phyloP scores from a whole-genome alignment of 1,140 invertebrate genomes.

The Euwallacea similis region DNA sequence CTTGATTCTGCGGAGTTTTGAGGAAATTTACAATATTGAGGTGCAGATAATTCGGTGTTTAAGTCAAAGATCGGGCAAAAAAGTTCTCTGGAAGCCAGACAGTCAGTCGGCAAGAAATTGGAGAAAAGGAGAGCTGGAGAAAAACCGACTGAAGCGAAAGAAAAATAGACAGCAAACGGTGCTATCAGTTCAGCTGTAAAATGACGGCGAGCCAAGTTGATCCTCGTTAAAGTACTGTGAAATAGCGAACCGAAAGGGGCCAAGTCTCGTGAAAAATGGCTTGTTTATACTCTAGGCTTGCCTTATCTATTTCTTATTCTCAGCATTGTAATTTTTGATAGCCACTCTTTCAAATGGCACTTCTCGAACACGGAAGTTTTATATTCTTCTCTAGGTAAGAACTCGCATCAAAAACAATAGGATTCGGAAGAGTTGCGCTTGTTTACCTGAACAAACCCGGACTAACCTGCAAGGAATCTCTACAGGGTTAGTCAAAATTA shows the following conservation, averaged over 20 bases:
- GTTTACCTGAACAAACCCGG: too few species aligned
- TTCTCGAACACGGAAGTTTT: too few species aligned
- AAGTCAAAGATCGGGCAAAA: neutral
- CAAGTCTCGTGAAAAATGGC: conserved; percentile 47
- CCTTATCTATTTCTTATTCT: conserved; percentile 47
- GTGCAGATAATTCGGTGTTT: too few species aligned
- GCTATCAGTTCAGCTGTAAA: conserved; percentile 40
- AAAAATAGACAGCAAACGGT: conserved; percentile 39
- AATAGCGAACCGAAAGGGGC: conserved; percentile 36
- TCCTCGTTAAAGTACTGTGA: conserved; percentile 41
- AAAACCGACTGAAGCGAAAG: conserved; percentile 29
- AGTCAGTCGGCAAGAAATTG: conserved; percentile 15
- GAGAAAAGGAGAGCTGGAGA: conserved; percentile 27
- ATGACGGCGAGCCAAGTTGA: conserved; percentile 38
- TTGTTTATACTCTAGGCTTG: conserved; percentile 48
- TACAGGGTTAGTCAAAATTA: too few species aligned
- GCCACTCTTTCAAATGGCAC: too few species aligned
- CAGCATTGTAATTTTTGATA: conserved; percentile 25
- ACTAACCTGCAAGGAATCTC: too few species aligned
- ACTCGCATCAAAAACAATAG: too few species aligned
- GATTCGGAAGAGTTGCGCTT: too few species aligned
- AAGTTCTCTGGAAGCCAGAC: conserved; percentile 9
- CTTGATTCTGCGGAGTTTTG: too few species aligned
- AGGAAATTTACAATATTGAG: too few species aligned
- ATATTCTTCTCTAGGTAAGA: too few species aligned